Conservation (phyloP, 2,797 vertebrate genomes). For the Avahi laniger region DNA sequence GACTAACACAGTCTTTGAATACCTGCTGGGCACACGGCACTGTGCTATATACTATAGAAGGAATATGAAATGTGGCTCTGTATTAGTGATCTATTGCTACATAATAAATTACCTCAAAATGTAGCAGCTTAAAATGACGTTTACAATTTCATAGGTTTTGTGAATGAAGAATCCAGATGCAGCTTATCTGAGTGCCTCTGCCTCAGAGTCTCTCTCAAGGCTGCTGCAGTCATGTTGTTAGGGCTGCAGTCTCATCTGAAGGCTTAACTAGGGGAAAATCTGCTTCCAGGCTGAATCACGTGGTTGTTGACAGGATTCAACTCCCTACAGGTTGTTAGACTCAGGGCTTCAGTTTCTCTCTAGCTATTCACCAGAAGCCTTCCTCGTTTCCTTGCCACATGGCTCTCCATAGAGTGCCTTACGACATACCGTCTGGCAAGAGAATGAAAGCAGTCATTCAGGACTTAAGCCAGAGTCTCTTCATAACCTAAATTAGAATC, state of each 20-base stretch:
- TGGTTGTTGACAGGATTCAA: background rate
- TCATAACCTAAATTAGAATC: background rate
- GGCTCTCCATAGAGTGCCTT: background rate
- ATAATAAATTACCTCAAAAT: background rate
- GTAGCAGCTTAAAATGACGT: background rate
- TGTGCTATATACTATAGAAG: background rate
- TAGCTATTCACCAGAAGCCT: background rate
- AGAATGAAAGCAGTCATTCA: background rate
- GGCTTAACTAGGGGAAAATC: background rate
- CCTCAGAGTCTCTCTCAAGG: background rate
- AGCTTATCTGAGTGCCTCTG: background rate
- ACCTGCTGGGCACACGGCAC: background rate
- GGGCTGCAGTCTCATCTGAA: background rate
- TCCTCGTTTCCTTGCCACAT: background rate
- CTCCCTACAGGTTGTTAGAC: background rate
- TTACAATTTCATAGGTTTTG: background rate
- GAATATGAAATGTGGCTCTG: background rate
- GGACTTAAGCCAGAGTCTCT: background rate
- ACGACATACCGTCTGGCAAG: background rate
- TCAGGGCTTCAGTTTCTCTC: background rate
- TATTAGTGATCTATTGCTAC: background rate
- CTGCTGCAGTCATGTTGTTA: background rate
- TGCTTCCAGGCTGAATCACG: background rate
- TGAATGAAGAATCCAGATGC: background rate
- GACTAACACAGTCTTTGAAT: background rate